These are phyloP conservation scores for Branchipolynoe longqiensis DNA, from an alignment of 2,888 invertebrate genomes.

Conservation along the genomic window DNA sequence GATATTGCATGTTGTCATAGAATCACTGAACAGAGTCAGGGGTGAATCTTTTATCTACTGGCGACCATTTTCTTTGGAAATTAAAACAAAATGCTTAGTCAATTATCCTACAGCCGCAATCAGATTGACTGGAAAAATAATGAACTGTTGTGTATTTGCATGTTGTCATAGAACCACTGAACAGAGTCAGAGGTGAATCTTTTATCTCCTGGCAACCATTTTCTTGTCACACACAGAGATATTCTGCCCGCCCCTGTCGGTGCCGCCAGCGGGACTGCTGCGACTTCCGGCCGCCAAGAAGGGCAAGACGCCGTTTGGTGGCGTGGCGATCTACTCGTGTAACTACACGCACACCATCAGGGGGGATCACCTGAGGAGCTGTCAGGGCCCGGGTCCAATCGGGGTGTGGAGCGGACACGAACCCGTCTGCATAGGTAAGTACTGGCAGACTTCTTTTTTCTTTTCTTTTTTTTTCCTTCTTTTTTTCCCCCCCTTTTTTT, in stretches of 20 bases:
- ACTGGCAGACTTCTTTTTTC: too few relatives aligned
- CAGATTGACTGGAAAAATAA: too few relatives aligned
- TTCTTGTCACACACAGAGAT: not conserved
- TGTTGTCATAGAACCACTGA: not conserved
- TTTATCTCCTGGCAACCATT: not conserved
- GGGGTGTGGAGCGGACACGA: constrained; percentile 42
- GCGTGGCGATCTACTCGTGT: constrained; percentile 47
- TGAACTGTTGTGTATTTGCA: too few relatives aligned
- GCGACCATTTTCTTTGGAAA: too few relatives aligned
- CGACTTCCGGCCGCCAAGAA: not conserved
- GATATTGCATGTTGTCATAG: too few relatives aligned
- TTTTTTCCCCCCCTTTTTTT: too few relatives aligned
- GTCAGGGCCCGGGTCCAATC: constrained; percentile 60
- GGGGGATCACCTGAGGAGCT: constrained; percentile 37
- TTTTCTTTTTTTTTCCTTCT: too few relatives aligned
- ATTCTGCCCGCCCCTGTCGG: constrained; percentile 37
- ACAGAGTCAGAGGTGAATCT: too few relatives aligned
- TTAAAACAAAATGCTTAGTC: too few relatives aligned
- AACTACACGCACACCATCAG: constrained; percentile 40
- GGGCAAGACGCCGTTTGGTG: not conserved
- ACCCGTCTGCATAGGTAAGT: constrained; percentile 35
- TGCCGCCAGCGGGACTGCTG: constrained; percentile 2
- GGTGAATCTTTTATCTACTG: too few relatives aligned
- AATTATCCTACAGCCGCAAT: too few relatives aligned
- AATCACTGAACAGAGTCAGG: too few relatives aligned